These are phyloP conservation scores for Drosophila mojavensis DNA, from an alignment of 1,140 invertebrate species.

Conservation along the genomic window DNA sequence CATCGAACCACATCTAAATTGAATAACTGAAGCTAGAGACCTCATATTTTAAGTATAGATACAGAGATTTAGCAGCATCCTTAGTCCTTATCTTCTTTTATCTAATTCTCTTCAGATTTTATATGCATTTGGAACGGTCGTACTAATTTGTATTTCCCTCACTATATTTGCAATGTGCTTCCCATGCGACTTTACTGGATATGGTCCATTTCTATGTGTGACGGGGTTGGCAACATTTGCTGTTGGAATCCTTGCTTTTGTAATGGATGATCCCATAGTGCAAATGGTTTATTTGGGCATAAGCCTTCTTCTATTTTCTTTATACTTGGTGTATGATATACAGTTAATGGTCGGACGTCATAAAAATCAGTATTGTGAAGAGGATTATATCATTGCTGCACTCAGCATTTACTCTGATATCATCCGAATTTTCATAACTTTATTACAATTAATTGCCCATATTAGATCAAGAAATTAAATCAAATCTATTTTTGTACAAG, in stretches of 20 bases:
- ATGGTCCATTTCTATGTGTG: conserved; percentile 5
- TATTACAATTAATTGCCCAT: conserved; percentile 1
- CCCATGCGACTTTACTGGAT: conserved; percentile 54
- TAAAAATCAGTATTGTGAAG: conserved; percentile 14
- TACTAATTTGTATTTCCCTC: not conserved
- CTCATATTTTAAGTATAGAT: too few relatives aligned
- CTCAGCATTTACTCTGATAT: conserved; percentile 41
- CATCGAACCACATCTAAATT: too few relatives aligned
- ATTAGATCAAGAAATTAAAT: not conserved
- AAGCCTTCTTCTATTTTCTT: not conserved
- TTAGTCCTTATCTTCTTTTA: not conserved
- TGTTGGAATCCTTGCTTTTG: not conserved
- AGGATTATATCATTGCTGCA: conserved; percentile 47
- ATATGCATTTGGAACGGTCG: not conserved
- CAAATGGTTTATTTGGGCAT: not conserved
- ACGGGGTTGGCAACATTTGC: rapidly evolving
- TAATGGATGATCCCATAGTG: not conserved
- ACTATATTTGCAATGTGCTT: conserved; percentile 31
- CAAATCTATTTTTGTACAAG: too few relatives aligned
- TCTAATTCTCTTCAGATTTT: conserved; percentile 1
- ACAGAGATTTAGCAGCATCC: too few relatives aligned
- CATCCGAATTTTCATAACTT: conserved; percentile 6
- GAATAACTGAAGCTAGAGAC: too few relatives aligned
- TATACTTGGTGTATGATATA: conserved; percentile 31
- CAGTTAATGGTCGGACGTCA: conserved; percentile 37